Evolutionary conservation across 2,888 invertebrate genomes (phyloP).

Genomic region (Andrena haemorrhoa): DNA sequence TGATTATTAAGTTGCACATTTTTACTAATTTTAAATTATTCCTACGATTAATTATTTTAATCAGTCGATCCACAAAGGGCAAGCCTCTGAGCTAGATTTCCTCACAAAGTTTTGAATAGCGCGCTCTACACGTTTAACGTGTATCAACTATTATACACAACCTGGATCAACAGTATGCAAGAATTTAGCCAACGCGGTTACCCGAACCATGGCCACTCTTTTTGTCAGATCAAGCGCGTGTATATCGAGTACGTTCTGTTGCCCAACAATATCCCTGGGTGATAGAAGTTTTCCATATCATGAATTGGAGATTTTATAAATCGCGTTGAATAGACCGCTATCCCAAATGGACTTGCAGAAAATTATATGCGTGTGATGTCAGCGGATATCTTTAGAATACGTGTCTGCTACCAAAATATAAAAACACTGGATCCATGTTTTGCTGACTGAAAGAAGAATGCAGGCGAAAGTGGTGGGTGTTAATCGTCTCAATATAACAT

Average conservation of each 20-base stretch:
- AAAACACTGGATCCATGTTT: conserved; percentile 2
- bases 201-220: no score
- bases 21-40: no score
- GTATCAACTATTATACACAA: no score
- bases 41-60: no score
- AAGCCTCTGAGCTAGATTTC: no score
- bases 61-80: no score
- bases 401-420: conserved; percentile 10
- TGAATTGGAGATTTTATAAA: conserved; percentile 42
- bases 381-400: conserved; percentile 25
- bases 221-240: background rate
- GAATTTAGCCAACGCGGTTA: no score
- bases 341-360: conserved; percentile 17
- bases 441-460: background rate
- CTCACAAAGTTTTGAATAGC: no score
- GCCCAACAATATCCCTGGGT: conserved; percentile 19
- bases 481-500: background rate
- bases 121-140: no score
- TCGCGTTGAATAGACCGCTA: conserved; percentile 7
- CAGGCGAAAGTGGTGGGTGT: background rate
- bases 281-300: conserved; percentile 29
- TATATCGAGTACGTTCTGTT: conserved; percentile 19
- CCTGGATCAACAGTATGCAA: no score
- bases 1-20: no score
- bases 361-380: conserved; percentile 14